phyloP scores from a whole-genome alignment of 2,113 vertebrate genomes.

The Myanophis thanlyinensis region DNA sequence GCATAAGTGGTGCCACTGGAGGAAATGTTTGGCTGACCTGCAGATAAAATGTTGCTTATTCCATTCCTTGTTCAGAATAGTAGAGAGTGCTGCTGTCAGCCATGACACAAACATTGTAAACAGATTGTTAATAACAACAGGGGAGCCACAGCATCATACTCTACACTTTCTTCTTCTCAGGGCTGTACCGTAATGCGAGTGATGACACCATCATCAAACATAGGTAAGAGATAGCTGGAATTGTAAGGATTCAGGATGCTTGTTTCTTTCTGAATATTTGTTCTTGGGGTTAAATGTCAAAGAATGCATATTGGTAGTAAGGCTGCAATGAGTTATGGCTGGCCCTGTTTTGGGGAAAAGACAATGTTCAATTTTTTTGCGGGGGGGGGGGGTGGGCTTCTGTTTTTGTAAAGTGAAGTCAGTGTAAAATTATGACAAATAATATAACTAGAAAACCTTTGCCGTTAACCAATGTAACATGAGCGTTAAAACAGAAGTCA shows the following conservation, averaged over 20 bases:
- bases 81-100: not conserved
- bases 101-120: not conserved
- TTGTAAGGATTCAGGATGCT: not conserved
- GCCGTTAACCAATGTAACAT: not conserved
- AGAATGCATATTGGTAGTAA: not conserved
- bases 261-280: not conserved
- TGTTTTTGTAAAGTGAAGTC: not conserved
- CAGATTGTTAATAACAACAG: too few species aligned
- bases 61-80: not conserved
- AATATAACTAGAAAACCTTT: not conserved
- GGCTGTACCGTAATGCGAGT: conserved; percentile 76
- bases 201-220: conserved; percentile 85
- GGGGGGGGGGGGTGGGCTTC: too few species aligned
- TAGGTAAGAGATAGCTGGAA: conserved; percentile 72
- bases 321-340: not conserved
- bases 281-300: not conserved
- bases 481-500: too few species aligned
- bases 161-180: conserved; percentile 53
- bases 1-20: not conserved
- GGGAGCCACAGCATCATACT: not conserved
- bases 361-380: not conserved
- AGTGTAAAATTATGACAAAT: not conserved
- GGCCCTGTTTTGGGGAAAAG: not conserved
- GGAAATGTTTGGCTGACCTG: not conserved
- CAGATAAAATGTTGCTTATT: not conserved